These are phyloP conservation scores for Dinothrombium tinctorium DNA, from an alignment of 1,140 invertebrate genomes.

Conservation along the genomic window DNA sequence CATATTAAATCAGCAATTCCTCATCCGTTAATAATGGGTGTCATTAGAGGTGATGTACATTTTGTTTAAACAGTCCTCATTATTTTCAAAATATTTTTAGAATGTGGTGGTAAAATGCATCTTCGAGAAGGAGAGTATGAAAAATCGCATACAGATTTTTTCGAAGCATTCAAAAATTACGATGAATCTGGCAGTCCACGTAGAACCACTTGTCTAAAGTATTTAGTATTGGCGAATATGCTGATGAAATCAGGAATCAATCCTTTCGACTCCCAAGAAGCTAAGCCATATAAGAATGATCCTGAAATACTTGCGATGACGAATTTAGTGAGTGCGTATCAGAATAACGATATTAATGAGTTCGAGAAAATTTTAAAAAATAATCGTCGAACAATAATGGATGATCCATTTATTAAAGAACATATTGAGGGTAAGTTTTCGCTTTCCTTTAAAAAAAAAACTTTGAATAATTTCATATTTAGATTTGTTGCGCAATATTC, in stretches of 20 bases:
- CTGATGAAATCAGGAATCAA: slow-evolving; percentile 69
- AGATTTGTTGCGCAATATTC: slow-evolving; percentile 85
- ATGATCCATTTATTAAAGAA: slow-evolving; percentile 95
- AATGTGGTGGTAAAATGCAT: slow-evolving; percentile 99
- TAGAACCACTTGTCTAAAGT: slow-evolving; percentile 91
- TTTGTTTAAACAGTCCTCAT: slow-evolving; percentile 9
- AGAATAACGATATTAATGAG: slow-evolving; percentile 96
- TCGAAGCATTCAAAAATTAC: slow-evolving; percentile 99
- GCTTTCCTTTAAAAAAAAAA: slow-evolving; percentile 4
- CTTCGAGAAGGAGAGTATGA: slow-evolving; percentile 93
- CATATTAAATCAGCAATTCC: slow-evolving; percentile 99
- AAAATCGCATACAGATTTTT: slow-evolving; percentile 96
- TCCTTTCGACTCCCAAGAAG: slow-evolving; percentile 99
- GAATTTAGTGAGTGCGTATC: slow-evolving; percentile 87
- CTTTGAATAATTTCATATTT: slow-evolving; percentile 17
- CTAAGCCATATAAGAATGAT: slow-evolving; percentile 98
- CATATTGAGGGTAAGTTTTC: slow-evolving; percentile 60
- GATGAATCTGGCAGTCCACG: slow-evolving; percentile 96
- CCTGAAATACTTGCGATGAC: slow-evolving; percentile 99
- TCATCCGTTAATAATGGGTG: slow-evolving; percentile 97
- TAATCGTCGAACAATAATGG: slow-evolving; percentile 84
- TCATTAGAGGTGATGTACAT: slow-evolving; percentile 56
- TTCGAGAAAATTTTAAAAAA: slow-evolving; percentile 90
- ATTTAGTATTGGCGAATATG: slow-evolving; percentile 97
- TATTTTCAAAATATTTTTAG: slow-evolving; percentile 26